A percentile compares a stretch with the other conserved stretches of the same genome.
phyloP scores from a whole-genome alignment of 1,140 invertebrate species.

The Psix sp. region DNA sequence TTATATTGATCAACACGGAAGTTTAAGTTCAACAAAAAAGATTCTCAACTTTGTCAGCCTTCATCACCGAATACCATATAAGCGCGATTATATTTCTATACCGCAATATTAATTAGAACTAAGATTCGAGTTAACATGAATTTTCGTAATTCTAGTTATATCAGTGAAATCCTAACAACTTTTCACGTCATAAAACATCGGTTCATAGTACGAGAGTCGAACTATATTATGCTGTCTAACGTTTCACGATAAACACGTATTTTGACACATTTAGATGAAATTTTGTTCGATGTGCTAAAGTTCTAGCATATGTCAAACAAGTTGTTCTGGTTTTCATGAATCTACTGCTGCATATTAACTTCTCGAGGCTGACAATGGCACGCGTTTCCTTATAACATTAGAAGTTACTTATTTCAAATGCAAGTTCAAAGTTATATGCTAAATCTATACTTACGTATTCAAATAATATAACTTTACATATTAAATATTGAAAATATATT shows the following conservation, averaged over 20 bases:
- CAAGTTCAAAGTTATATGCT: conserved; percentile 24
- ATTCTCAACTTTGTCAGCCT: not conserved
- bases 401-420: conserved; percentile 35
- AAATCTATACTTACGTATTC: conserved; percentile 26
- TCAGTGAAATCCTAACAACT: conserved; percentile 12
- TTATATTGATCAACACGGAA: conserved; percentile 27
- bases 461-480: conserved; percentile 31
- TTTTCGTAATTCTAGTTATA: conserved; percentile 7
- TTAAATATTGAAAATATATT: too few relatives aligned
- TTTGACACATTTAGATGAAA: conserved; percentile 34
- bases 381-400: conserved; percentile 23
- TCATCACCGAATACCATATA: not conserved
- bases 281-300: conserved; percentile 29
- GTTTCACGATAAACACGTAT: conserved; percentile 23
- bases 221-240: conserved; percentile 13
- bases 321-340: conserved; percentile 33
- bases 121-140: not conserved
- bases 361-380: conserved; percentile 19
- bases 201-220: conserved; percentile 6
- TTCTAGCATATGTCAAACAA: conserved; percentile 34
- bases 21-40: conserved; percentile 7
- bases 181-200: conserved; percentile 19
- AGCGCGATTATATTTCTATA: not conserved
- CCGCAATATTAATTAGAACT: conserved; percentile 4
- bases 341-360: conserved; percentile 40